Percentiles rank a stretch among this genome's conserved stretches.
Evolutionary conservation across 2,113 vertebrate genomes (phyloP).

Genomic region (Gallinago paraguaiae): DNA sequence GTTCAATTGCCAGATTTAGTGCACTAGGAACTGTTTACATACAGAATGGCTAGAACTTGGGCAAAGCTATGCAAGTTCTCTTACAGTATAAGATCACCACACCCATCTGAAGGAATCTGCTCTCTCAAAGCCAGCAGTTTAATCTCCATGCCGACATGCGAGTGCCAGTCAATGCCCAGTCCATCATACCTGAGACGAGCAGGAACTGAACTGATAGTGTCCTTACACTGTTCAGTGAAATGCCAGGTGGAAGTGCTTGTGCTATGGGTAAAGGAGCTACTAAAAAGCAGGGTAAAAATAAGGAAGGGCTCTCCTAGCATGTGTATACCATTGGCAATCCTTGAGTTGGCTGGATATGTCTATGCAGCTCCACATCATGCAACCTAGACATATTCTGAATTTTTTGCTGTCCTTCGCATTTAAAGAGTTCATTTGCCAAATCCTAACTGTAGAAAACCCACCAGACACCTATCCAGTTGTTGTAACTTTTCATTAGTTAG

Average conservation of each 20-base stretch:
- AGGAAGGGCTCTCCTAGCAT: background rate
- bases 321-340: background rate
- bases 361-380: background rate
- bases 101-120: background rate
- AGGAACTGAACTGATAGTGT: background rate
- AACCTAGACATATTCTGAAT: background rate
- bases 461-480: background rate
- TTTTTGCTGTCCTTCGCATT: background rate
- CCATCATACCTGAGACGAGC: background rate
- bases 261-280: background rate
- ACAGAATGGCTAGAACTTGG: background rate
- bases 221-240: background rate
- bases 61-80: background rate
- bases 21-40: background rate
- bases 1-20: background rate
- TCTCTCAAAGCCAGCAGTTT: background rate
- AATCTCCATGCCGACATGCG: background rate
- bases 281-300: background rate
- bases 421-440: background rate
- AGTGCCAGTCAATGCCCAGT: background rate
- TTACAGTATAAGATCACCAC: background rate
- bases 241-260: background rate
- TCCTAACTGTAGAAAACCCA: background rate
- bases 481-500: background rate
- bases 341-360: background rate